Evolutionary conservation across 2,113 vertebrate genomes (phyloP).

Genomic region (Gymnogyps californianus): DNA sequence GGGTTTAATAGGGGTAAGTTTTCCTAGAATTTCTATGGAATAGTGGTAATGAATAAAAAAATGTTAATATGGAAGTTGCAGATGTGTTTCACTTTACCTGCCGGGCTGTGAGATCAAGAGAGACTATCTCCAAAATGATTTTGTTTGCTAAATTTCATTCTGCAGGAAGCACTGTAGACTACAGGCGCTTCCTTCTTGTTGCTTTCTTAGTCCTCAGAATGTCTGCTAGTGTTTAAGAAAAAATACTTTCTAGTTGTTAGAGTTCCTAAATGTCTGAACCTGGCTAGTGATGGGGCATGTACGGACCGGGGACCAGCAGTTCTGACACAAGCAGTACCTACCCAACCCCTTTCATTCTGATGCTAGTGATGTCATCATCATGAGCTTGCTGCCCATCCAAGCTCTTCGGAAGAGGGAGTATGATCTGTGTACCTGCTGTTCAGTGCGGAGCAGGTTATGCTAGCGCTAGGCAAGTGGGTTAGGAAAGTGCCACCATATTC

Average conservation of each 20-base stretch:
- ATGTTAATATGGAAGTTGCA: not conserved
- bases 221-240: not conserved
- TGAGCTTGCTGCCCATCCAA: not conserved
- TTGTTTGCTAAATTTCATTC: not conserved
- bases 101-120: not conserved
- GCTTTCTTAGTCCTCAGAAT: not conserved
- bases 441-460: not conserved
- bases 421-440: not conserved
- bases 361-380: not conserved
- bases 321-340: not conserved
- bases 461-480: not conserved
- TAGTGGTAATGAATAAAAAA: not conserved
- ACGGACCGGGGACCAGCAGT: not conserved
- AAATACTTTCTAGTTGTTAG: not conserved
- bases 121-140: not conserved
- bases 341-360: accelerated
- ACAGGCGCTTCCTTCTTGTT: not conserved
- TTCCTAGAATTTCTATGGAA: not conserved
- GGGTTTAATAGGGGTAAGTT: not conserved
- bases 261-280: not conserved
- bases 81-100: not conserved
- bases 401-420: not conserved
- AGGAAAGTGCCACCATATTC: not conserved
- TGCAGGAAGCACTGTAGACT: not conserved
- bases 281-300: not conserved